These are phyloP conservation scores for Pseudomyrmex gracilis DNA, from an alignment of 1,140 invertebrate species.

Conservation along the genomic window DNA sequence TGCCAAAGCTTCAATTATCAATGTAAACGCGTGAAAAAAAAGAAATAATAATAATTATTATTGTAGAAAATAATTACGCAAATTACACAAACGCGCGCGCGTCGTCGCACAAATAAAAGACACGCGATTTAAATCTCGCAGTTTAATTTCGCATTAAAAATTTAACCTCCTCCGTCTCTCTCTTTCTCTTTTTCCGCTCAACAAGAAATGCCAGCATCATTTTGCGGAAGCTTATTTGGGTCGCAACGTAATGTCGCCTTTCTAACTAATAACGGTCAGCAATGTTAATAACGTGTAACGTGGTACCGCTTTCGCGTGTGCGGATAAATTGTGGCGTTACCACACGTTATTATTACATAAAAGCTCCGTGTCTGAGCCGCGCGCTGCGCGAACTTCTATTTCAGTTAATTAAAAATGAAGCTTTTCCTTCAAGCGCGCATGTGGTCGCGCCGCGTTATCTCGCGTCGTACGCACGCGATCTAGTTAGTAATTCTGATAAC, in stretches of 20 bases:
- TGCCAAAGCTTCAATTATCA: background rate
- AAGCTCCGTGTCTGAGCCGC: constrained; percentile 7
- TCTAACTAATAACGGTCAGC: constrained; percentile 46
- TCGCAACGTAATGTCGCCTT: constrained; percentile 40
- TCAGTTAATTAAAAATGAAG: constrained; percentile 70
- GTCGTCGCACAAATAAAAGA: background rate
- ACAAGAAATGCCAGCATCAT: constrained; percentile 20
- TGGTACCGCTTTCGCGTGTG: constrained; percentile 28
- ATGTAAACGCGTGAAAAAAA: background rate
- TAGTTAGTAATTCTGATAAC: constrained; percentile 68
- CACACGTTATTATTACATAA: constrained; percentile 52
- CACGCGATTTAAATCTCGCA: constrained; percentile 2
- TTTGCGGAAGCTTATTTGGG: constrained; percentile 44
- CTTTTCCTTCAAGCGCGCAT: constrained; percentile 53
- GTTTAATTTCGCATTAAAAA: constrained; percentile 9
- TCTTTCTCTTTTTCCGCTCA: background rate
- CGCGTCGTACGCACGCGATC: constrained; percentile 62
- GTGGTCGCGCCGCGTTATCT: constrained; percentile 58
- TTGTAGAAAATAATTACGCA: background rate
- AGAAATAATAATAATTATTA: background rate
- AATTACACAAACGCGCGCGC: background rate
- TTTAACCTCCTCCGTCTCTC: background rate
- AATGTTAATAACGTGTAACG: constrained; percentile 48
- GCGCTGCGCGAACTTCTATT: background rate
- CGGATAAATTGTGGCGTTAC: constrained; percentile 38